Conservation (phyloP, 1,140 invertebrate genomes). For the Cylas formicarius region DNA sequence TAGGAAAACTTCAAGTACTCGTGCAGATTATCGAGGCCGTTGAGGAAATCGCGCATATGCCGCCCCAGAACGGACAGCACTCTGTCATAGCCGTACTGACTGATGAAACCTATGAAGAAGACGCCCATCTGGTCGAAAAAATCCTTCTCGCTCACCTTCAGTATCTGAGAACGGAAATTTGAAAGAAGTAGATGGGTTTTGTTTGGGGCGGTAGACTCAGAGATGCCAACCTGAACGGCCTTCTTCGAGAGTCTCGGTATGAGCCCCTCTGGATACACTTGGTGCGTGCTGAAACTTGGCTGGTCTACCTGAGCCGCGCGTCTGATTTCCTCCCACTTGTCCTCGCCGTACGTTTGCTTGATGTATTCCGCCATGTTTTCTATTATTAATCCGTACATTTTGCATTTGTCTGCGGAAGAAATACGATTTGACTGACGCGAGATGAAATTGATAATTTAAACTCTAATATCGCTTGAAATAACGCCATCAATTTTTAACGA, state of each 20-base stretch:
- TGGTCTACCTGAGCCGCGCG: conserved; percentile 74
- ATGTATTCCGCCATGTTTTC: conserved; percentile 91
- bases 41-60: conserved; percentile 92
- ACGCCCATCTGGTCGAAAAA: conserved; percentile 89
- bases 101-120: conserved; percentile 82
- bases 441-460: too few relatives aligned
- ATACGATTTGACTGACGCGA: too few relatives aligned
- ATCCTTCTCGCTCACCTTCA: conserved; percentile 75
- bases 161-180: conserved; percentile 52
- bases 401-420: conserved; percentile 38
- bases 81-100: conserved; percentile 92
- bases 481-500: too few relatives aligned
- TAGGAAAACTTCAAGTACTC: conserved; percentile 97
- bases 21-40: conserved; percentile 93
- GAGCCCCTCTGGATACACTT: conserved; percentile 85
- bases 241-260: conserved; percentile 77
- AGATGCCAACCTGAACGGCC: conserved; percentile 63
- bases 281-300: conserved; percentile 83
- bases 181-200: neutral
- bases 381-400: conserved; percentile 90
- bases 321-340: conserved; percentile 82
- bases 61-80: conserved; percentile 83
- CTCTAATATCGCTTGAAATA: too few relatives aligned
- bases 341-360: conserved; percentile 81
- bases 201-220: neutral